These are phyloP conservation scores for Menidia menidia DNA, from an alignment of 2,797 vertebrate species.

Conservation along the genomic window DNA sequence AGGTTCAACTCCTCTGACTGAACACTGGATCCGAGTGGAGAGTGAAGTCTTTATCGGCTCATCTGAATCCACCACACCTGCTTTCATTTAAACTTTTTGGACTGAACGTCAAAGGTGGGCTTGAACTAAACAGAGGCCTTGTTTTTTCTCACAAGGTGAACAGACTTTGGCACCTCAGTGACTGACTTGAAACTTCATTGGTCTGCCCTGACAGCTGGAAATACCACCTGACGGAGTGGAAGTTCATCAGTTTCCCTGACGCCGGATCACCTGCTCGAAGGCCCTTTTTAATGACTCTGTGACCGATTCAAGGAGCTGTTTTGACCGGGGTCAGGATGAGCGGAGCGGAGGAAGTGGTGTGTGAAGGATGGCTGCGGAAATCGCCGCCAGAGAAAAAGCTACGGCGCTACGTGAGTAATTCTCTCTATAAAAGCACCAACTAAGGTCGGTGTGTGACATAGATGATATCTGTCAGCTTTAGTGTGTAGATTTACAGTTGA, in stretches of 20 bases:
- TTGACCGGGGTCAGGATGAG: slow-evolving; percentile 80
- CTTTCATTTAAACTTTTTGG: neutral
- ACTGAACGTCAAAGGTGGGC: neutral
- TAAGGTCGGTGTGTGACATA: no score
- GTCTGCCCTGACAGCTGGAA: neutral
- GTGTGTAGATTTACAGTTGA: neutral
- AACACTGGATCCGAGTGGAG: neutral
- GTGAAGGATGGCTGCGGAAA: slow-evolving; percentile 94
- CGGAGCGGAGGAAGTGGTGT: slow-evolving; percentile 88
- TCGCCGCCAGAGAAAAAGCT: slow-evolving; percentile 98
- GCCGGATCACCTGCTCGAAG: neutral
- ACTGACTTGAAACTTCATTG: neutral
- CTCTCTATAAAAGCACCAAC: no score
- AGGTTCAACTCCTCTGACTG: neutral
- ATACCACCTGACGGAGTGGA: neutral
- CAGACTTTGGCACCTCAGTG: neutral
- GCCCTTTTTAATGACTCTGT: neutral
- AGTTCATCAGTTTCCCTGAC: neutral
- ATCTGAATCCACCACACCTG: neutral
- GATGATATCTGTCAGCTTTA: neutral
- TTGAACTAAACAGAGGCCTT: neutral
- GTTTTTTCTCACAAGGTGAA: neutral
- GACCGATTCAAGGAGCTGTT: neutral
- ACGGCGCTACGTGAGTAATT: slow-evolving; percentile 93
- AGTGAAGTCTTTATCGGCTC: neutral